A percentile compares a stretch with the other conserved stretches of the same genome.
Conservation (phyloP, 1,140 invertebrate species). For the Drosophila punjabiensis region DNA sequence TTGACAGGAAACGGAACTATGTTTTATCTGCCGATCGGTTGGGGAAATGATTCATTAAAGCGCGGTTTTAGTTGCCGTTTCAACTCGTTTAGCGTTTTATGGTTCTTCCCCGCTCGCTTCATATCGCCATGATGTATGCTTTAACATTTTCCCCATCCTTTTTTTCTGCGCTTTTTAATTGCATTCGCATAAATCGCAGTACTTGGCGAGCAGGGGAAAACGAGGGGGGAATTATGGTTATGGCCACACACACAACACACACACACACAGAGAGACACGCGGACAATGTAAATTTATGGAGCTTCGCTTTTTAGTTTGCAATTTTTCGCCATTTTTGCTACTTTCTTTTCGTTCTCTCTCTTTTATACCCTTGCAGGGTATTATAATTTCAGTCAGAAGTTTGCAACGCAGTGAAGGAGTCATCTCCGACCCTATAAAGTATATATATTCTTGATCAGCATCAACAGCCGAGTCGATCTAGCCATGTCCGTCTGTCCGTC, state of each 20-base stretch:
- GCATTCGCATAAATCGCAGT: conserved; percentile 72
- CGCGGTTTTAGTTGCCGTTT: conserved; percentile 39
- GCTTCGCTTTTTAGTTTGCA: conserved; percentile 66
- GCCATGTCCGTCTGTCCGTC: too few species aligned
- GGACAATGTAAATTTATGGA: conserved; percentile 56
- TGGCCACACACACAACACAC: conserved; percentile 37
- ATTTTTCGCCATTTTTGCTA: conserved; percentile 55
- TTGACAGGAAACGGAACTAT: conserved; percentile 15
- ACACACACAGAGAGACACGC: conserved; percentile 19
- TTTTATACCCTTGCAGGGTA: too few species aligned
- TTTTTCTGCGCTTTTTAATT: conserved; percentile 60
- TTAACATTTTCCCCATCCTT: conserved; percentile 28
- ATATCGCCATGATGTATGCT: conserved; percentile 50
- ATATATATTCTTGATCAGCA: too few species aligned
- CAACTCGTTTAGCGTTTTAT: conserved; percentile 29
- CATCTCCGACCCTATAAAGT: too few species aligned
- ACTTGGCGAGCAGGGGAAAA: conserved; percentile 51
- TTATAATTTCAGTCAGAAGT: too few species aligned
- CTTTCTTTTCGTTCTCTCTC: not conserved
- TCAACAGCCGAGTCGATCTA: too few species aligned
- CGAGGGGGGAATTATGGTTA: conserved; percentile 64
- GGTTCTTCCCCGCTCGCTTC: conserved; percentile 4
- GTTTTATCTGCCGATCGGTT: conserved; percentile 20
- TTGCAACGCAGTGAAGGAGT: too few species aligned
- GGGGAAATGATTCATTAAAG: conserved; percentile 61